Evolutionary conservation across 1,140 invertebrate species (phyloP), one percentile per base, ranked within the genome.

Genomic region (Cydia strobilella): DNA sequence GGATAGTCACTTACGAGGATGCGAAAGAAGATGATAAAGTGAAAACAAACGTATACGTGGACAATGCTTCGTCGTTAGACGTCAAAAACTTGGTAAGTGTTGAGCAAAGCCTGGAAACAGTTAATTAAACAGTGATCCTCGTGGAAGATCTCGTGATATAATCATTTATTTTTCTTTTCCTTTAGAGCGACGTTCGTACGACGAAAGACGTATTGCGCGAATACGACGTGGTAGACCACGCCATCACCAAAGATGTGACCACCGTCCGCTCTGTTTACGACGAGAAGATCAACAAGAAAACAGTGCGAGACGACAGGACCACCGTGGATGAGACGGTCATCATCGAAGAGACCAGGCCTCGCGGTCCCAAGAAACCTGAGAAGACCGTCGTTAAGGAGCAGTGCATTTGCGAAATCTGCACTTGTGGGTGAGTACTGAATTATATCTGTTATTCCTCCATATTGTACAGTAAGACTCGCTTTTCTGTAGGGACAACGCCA

Each of bases 331-430:
- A 90, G 76, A 91, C 80, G 69, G 80, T 88, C 72, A 84, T 84
- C 78, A 81, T 85, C 59, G 85, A 89, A 39, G 84, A 91, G 78
- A 90, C 82, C 63, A 85, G 84, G 77, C 87, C 90, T 54, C 86
- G 83, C 83, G 88, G 93, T 74, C 91, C 90, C 75, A 94, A 91
- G 84, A 94, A 94, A 86, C 88, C 90, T 54, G 87, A 91, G 76
- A 87, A 88, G 75, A 84, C 81, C n/a, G 82, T 88, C 72, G 76
- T 81, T 66, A 96, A 96, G 87, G 97, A 97, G 87, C 96, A 97
- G 88, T 98, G 97, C 84, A 97, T 98, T 80, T 98, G 97, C 89
- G 96, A 98, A 93, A 96, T 98, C 59, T 98, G 97, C 87, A 97
- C 96, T 84, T 98, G 97, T 92, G 97, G 97, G 97, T 98, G 93